phyloP scores from a whole-genome alignment of 2,113 vertebrate genomes.

The Noctilio leporinus region DNA sequence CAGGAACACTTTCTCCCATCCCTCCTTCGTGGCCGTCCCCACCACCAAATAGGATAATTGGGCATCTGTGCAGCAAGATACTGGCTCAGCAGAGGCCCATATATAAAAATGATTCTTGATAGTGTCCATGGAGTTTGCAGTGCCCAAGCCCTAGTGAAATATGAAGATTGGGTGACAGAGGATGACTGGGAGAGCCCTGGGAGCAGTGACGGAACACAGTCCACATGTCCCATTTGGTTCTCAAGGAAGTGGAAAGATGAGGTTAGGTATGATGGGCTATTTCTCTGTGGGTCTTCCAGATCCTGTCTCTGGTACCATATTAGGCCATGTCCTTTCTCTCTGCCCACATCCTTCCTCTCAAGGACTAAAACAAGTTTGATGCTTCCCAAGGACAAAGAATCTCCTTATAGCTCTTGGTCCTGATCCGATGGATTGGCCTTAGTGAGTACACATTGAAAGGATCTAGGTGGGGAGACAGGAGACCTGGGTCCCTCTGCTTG shows the following conservation, averaged over 20 bases:
- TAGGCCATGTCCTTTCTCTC: neutral
- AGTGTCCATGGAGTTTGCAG: conserved; percentile 15
- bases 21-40: neutral
- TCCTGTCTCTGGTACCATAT: neutral
- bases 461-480: neutral
- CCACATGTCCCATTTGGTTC: conserved; percentile 13
- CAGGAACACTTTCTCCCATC: neutral
- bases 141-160: conserved; percentile 46
- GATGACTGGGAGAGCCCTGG: neutral
- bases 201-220: neutral
- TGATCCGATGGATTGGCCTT: neutral
- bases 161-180: conserved; percentile 20
- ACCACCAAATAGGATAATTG: neutral
- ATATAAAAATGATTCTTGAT: conserved; percentile 53
- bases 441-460: fast-evolving
- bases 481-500: neutral
- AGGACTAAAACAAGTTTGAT: neutral
- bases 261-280: fast-evolving
- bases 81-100: conserved; percentile 44
- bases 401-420: neutral
- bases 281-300: neutral
- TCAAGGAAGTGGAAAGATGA: neutral
- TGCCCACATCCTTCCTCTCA: neutral
- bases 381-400: neutral
- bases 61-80: neutral